Evolutionary conservation across 2,888 invertebrate genomes (phyloP).

Genomic region (Agrypnus murinus): DNA sequence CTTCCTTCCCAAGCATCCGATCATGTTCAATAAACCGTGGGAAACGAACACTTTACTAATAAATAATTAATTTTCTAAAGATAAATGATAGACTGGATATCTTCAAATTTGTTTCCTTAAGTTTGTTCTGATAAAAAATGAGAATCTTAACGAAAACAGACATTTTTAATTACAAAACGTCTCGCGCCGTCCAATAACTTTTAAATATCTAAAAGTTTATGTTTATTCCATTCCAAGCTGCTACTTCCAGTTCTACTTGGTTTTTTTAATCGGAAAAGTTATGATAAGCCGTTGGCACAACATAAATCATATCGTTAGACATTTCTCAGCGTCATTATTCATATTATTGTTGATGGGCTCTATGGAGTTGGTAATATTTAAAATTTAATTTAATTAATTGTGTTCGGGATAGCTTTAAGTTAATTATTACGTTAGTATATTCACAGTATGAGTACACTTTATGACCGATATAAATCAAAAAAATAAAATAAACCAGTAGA

Average conservation of each 20-base stretch:
- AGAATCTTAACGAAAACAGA: no score
- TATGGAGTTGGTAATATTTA: constrained; percentile 19
- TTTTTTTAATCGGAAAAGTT: constrained; percentile 20
- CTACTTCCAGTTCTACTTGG: neutral
- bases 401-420: constrained; percentile 10
- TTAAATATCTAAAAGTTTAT: no score
- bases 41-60: no score
- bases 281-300: constrained; percentile 13
- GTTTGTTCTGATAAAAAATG: no score
- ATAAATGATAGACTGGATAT: no score
- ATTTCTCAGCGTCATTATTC: constrained; percentile 29
- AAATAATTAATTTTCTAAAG: no score
- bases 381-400: constrained; percentile 34
- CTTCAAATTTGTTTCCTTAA: no score
- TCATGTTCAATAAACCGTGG: no score
- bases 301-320: constrained; percentile 26
- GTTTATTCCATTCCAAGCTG: no score
- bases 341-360: constrained; percentile 25
- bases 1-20: no score
- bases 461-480: constrained; percentile 21
- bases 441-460: constrained; percentile 15
- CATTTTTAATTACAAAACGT: no score
- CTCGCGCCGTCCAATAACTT: no score
- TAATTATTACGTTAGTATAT: constrained; percentile 17
- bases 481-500: neutral